Conservation (phyloP, 2,797 vertebrate species). For the Phoxinus dragarum region DNA sequence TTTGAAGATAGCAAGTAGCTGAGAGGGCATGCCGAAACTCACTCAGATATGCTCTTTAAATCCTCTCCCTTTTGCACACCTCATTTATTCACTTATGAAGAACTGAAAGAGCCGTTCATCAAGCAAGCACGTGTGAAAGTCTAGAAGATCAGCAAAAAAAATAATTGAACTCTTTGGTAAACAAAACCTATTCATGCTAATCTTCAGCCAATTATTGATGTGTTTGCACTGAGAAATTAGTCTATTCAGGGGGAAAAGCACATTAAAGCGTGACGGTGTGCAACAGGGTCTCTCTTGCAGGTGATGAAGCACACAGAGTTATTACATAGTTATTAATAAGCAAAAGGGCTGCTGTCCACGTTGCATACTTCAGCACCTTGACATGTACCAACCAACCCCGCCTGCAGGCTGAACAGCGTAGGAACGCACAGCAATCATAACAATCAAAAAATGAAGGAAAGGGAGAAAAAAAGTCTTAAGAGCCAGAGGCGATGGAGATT, state of each 20-base stretch:
- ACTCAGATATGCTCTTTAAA: conserved; percentile 52
- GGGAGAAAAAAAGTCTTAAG: conserved; percentile 13
- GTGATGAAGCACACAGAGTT: conserved; percentile 36
- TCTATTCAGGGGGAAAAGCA: background rate
- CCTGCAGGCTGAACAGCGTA: conserved; percentile 76
- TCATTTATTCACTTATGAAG: conserved; percentile 21
- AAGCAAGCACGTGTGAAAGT: background rate
- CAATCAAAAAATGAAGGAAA: conserved; percentile 64
- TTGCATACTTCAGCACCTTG: conserved; percentile 76
- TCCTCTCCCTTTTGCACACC: conserved; percentile 41
- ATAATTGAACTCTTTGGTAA: background rate
- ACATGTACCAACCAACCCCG: conserved; percentile 83
- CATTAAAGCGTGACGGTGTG: background rate
- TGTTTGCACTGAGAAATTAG: background rate
- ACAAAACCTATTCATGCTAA: conserved; percentile 11
- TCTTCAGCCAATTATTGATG: background rate
- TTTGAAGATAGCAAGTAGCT: conserved; percentile 61
- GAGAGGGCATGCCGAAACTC: conserved; percentile 58
- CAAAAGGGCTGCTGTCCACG: conserved; percentile 65
- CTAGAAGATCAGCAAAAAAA: conserved; percentile 2
- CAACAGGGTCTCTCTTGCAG: conserved; percentile 3
- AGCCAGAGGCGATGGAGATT: conserved; percentile 52
- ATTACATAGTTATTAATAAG: conserved; percentile 40
- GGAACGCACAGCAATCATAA: conserved; percentile 76
- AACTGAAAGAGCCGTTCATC: conserved; percentile 15